Evolutionary conservation across 2,113 vertebrate species (phyloP), one percentile per base, ranked within the genome.

Genomic region (Probosciger aterrimus): DNA sequence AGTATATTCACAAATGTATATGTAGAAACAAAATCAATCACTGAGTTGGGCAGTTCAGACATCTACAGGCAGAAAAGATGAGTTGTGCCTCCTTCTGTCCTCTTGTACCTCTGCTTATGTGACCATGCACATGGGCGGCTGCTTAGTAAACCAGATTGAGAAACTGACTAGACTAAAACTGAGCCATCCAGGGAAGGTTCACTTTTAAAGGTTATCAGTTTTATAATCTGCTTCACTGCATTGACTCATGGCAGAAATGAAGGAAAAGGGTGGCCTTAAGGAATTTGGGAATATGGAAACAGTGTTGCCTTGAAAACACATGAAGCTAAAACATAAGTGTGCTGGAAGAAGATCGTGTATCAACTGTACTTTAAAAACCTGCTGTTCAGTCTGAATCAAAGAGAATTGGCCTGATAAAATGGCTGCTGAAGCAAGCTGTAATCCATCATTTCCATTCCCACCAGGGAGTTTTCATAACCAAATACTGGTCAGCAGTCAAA

Each of bases 61-160:
- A 18, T 46, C 9, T 22, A 33, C 30, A 57, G 41, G 46, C 41
- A 67, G 60, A 57, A 65, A 50, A 1, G 10, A 28, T 31, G 1
- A 4, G 14, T n/a, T 65, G 30, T 80, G 19, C 4, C 35, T 57
- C 7, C 18, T 68, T 44, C 46, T 57, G 23, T 81, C 59, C 33
- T 69, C 1, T 46, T 8, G 2, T 76, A 19, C 14, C 49, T 68
- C 43, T 60, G 35, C 44, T 65, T 33, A 19, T 1, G 2, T 60
- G 76, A 73, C 27, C 14, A 2, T 2, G 4, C 1, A 2, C 5
- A 1, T 6, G 5, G 49, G 25, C 20, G 70, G 30, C 70, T 82
- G 60, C 63, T 80, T 28, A 28, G 27, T 49, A 49, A 88, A 68
- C 14, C 35, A 28, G 13, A 9, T 25, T 53, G 50, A 49, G 80